phyloP scores from a whole-genome alignment of 1,140 invertebrate genomes.

The Pseudomyrmex pallidus region DNA sequence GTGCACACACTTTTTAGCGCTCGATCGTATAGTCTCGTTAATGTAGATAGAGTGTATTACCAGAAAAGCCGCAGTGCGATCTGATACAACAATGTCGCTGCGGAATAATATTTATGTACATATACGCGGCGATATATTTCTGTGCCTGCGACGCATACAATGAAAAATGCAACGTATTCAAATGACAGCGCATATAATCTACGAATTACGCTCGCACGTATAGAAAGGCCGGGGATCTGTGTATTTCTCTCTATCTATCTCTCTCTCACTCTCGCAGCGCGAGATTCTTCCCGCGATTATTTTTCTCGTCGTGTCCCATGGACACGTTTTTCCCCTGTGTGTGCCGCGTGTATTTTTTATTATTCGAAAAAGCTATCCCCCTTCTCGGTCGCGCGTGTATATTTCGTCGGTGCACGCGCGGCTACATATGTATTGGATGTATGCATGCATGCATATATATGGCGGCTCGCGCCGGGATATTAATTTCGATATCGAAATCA shows the following conservation, averaged over 20 bases:
- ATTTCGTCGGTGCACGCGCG: slow-evolving; percentile 15
- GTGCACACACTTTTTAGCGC: background rate
- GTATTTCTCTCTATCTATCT: no score
- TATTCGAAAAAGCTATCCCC: background rate
- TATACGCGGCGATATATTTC: no score
- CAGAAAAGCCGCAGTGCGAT: background rate
- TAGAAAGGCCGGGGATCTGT: no score
- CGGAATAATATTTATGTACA: background rate
- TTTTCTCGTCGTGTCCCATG: background rate
- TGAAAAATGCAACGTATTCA: slow-evolving; percentile 34
- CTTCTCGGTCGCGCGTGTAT: background rate
- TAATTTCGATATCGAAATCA: slow-evolving; percentile 61
- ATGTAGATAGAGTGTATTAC: background rate
- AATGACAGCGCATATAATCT: slow-evolving; percentile 22
- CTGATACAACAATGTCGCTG: no score
- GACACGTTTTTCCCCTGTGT: slow-evolving; percentile 3
- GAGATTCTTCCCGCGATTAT: slow-evolving; percentile 33
- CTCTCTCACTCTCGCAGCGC: background rate
- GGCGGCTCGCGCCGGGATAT: slow-evolving; percentile 34
- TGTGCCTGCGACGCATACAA: background rate
- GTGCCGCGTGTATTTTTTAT: background rate
- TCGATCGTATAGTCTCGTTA: background rate
- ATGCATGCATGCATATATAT: no score
- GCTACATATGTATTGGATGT: background rate
- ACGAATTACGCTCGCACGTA: slow-evolving; percentile 20